Evolutionary conservation across 2,888 invertebrate genomes (phyloP), one percentile per base, ranked within the genome.

Genomic region (Lasioglossum lativentre): DNA sequence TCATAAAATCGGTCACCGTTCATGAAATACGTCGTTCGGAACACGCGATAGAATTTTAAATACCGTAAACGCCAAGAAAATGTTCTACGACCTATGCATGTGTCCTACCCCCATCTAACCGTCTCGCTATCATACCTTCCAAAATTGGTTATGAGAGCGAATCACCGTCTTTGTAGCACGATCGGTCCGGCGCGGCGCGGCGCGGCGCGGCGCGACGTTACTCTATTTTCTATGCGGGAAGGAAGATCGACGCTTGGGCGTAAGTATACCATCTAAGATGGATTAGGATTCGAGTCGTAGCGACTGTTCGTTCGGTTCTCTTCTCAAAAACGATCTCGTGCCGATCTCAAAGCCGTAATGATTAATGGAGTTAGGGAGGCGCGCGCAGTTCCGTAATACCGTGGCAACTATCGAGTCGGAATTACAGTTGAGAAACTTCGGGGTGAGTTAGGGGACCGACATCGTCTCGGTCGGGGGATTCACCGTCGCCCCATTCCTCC

Each of bases 351-450:
- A 86, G 86, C 86, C 86, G 88, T 90, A 92, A 92, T 92, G 91
- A 91, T 92, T 92, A 92, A 92, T 92, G 90, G 84, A 92, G 93
- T 92, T 92, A 89, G 88, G 83, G 83, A 75, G 87, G 83, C 85
- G 83, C 85, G 85, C 88, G 87, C 81, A 88, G 89, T 89, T 92
- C 85, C 81, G 89, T 88, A 90, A 88, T 90, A 91, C 90, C 88
- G 87, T 86, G 85, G 90, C 90, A 91, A 93, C 93, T 92, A 92
- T 92, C 92, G 87, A 89, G 88, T 90, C 88, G 92, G 90, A 93
- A 92, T 93, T 93, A 93, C 92, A 91, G 91, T 91, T 92, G 92
- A 89, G 91, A 90, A 93, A 93, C 92, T 93, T 89, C 81, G 86
- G 73, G 83, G 79, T 86, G 89, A 91, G 90, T 88, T 91, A 88